Evolutionary conservation across 1,140 invertebrate species (phyloP).

Genomic region (Metopolophium dirhodum): DNA sequence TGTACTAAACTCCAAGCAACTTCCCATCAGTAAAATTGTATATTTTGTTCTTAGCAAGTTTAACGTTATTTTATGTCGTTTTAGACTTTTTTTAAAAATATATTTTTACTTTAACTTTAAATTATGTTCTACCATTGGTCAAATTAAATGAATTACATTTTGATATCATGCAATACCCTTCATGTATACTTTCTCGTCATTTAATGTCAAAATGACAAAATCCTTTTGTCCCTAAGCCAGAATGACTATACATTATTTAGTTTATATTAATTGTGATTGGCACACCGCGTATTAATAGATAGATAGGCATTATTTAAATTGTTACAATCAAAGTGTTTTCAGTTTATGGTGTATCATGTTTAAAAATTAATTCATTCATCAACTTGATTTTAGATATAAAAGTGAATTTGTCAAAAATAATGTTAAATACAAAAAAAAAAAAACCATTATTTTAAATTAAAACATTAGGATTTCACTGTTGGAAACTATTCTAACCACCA

Average conservation of each 20-base stretch:
- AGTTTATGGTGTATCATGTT: no score
- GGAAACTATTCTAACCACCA: not conserved
- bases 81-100: no score
- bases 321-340: not conserved
- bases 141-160: no score
- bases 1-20: no score
- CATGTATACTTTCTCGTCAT: not conserved
- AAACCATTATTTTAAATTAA: not conserved
- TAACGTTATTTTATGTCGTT: no score
- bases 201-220: not conserved
- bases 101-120: not conserved
- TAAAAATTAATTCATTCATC: not conserved
- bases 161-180: no score
- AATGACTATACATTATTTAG: not conserved
- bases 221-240: no score
- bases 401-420: not conserved
- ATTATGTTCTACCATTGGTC: no score
- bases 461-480: not conserved
- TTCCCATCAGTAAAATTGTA: no score
- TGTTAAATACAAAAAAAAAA: not conserved
- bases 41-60: no score
- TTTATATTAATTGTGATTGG: not conserved
- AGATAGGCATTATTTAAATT: not conserved
- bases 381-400: not conserved
- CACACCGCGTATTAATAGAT: not conserved